Percentiles rank a stretch among this genome's conserved stretches.
phyloP scores from a whole-genome alignment of 2,888 invertebrate species.

The Acronicta aceris region DNA sequence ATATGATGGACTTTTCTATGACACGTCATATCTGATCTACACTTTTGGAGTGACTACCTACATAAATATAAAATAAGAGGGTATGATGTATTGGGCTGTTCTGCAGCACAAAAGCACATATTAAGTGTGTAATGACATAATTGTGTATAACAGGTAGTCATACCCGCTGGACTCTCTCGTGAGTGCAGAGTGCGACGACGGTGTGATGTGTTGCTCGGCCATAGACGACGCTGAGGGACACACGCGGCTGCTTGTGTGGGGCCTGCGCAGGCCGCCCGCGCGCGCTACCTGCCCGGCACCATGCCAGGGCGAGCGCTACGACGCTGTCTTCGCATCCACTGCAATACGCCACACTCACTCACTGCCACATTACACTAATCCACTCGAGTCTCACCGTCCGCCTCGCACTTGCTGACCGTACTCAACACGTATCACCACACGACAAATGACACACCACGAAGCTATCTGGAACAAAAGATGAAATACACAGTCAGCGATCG shows the following conservation, averaged over 20 bases:
- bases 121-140: neutral
- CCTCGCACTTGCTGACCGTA: conserved; percentile 62
- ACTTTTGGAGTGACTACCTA: no score
- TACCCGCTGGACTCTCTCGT: conserved; percentile 91
- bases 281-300: conserved; percentile 89
- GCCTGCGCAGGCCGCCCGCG: conserved; percentile 89
- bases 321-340: conserved; percentile 82
- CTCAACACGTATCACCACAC: conserved; percentile 61
- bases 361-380: conserved; percentile 69
- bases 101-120: neutral
- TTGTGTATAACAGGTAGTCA: conserved; percentile 35
- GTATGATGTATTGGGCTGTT: no score
- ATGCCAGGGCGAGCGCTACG: conserved; percentile 85
- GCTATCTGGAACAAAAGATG: conserved; percentile 85
- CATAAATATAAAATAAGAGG: no score
- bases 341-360: conserved; percentile 61
- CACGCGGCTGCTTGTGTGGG: conserved; percentile 88
- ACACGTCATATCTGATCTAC: no score
- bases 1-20: no score
- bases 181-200: conserved; percentile 92
- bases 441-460: conserved; percentile 70
- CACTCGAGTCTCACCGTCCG: conserved; percentile 58
- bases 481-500: conserved; percentile 77
- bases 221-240: conserved; percentile 95
- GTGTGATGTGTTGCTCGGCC: conserved; percentile 96